Evolutionary conservation across 2,113 vertebrate genomes (phyloP).

Genomic region (Zosterops hypoxanthus): DNA sequence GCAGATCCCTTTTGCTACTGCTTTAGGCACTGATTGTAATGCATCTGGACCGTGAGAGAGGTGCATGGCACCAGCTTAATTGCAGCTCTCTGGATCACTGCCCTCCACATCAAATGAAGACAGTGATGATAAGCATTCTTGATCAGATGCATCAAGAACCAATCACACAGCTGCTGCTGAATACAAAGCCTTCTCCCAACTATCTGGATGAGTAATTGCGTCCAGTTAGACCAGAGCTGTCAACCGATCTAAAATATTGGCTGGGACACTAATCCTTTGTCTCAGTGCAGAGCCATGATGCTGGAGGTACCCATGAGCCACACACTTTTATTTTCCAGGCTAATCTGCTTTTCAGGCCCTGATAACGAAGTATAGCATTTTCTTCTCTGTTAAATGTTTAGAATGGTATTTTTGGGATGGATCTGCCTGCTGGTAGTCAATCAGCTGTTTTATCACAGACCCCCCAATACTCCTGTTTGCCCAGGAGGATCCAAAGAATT

Average conservation of each 20-base stretch:
- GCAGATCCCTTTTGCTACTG: neutral
- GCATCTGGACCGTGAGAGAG: neutral
- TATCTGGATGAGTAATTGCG: slow-evolving; percentile 5
- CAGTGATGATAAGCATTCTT: slow-evolving; percentile 45
- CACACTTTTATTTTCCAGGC: neutral
- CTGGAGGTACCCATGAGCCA: neutral
- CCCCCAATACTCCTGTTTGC: neutral
- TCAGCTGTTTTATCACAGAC: neutral
- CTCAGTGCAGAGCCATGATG: neutral
- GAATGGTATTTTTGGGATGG: neutral
- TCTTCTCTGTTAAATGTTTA: neutral
- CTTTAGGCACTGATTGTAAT: neutral
- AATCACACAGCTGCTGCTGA: neutral
- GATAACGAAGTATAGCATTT: neutral
- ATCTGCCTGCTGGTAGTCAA: neutral
- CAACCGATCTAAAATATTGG: neutral
- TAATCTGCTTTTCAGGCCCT: neutral
- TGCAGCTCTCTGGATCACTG: slow-evolving; percentile 25
- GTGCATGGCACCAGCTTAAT: slow-evolving; percentile 5
- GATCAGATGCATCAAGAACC: neutral
- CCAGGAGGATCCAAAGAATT: neutral
- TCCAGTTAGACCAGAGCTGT: neutral
- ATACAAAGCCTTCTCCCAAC: neutral
- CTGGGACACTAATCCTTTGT: neutral
- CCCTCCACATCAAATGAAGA: neutral